phyloP scores from a whole-genome alignment of 2,888 invertebrate genomes.

The Drosophila helvetica region DNA sequence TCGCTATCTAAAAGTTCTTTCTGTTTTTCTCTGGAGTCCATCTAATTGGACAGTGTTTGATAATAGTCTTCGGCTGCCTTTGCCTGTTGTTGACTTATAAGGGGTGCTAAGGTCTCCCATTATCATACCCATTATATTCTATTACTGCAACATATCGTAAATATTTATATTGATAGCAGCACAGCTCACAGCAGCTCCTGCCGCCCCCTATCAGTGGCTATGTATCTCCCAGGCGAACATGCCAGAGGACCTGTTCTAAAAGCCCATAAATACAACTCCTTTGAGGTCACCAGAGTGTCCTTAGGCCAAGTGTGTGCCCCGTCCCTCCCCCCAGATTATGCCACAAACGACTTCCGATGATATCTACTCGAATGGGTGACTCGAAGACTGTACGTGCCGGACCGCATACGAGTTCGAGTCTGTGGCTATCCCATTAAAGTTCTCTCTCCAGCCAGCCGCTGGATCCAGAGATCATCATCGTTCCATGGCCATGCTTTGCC shows the following conservation, averaged over 20 bases:
- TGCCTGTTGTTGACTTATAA: background rate
- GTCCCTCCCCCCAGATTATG: background rate
- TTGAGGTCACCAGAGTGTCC: background rate
- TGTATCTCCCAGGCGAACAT: no score
- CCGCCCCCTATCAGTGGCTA: background rate
- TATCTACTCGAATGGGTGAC: constrained; percentile 1
- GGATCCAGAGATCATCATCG: constrained; percentile 1
- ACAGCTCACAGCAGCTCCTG: background rate
- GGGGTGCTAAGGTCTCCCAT: background rate
- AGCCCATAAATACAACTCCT: background rate
- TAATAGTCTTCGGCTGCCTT: background rate
- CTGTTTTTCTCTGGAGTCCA: no score
- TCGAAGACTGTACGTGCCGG: constrained; percentile 7
- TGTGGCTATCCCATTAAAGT: constrained; percentile 3
- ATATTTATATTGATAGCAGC: background rate
- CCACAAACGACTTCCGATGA: background rate
- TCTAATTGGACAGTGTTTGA: background rate
- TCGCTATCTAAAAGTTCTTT: background rate
- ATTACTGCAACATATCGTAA: background rate
- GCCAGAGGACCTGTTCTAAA: background rate
- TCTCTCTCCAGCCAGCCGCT: background rate
- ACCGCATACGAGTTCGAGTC: background rate
- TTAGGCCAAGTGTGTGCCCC: background rate
- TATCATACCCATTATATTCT: no score
- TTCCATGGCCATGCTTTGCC: constrained; percentile 24